Evolutionary conservation across 2,797 vertebrate genomes (phyloP).

Genomic region (Spinus pinus): DNA sequence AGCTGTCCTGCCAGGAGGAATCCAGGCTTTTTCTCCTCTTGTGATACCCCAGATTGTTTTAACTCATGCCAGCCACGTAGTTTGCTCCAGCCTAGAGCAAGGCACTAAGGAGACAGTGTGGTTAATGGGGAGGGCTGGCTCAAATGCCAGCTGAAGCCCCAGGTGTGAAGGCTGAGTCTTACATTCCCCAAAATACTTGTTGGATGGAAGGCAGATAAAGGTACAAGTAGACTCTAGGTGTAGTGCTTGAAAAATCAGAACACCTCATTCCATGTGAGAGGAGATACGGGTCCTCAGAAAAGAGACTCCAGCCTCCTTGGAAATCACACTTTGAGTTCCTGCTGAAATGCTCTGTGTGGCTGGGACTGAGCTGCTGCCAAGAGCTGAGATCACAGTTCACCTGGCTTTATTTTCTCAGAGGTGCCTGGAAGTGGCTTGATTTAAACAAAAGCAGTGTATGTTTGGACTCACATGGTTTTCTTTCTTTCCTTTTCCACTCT

Average conservation of each 20-base stretch:
- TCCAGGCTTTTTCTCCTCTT: not conserved
- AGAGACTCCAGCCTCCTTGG: not conserved
- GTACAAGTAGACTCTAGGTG: not conserved
- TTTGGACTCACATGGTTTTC: not conserved
- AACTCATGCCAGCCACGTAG: not conserved
- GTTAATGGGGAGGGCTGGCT: not conserved
- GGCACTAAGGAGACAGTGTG: not conserved
- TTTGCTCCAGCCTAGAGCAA: not conserved
- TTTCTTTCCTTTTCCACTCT: not conserved
- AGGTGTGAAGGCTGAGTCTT: not conserved
- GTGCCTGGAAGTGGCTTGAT: not conserved
- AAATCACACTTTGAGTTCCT: not conserved
- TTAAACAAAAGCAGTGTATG: not conserved
- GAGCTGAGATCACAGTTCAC: not conserved
- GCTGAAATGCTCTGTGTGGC: not conserved
- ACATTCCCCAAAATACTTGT: not conserved
- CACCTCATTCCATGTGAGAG: not conserved
- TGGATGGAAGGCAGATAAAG: not conserved
- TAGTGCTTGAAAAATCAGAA: not conserved
- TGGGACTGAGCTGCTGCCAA: not conserved
- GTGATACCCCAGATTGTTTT: not conserved
- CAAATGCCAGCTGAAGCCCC: not conserved
- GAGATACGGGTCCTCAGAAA: fast-evolving
- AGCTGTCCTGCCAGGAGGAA: not conserved
- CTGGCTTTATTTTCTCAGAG: not conserved